These are phyloP conservation scores for Garrulus glandarius DNA, from an alignment of 2,797 vertebrate species.

Conservation along the genomic window DNA sequence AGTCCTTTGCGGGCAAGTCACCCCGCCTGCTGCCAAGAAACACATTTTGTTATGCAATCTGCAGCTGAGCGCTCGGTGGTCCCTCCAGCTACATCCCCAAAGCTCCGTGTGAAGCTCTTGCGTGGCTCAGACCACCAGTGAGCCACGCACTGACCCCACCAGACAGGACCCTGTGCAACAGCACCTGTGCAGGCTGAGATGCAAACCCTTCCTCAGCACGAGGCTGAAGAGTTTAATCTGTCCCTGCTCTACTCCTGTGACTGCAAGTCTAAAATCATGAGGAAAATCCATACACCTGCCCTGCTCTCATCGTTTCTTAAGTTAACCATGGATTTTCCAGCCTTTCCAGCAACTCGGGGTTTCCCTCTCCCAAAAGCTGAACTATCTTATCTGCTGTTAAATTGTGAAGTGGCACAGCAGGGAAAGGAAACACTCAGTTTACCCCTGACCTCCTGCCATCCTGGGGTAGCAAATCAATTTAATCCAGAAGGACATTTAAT, in stretches of 20 bases:
- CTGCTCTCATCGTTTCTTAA: fast-evolving
- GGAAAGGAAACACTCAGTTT: not conserved
- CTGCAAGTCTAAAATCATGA: fast-evolving
- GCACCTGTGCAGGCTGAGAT: not conserved
- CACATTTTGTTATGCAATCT: not conserved
- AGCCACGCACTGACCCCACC: not conserved
- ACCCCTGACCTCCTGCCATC: not conserved
- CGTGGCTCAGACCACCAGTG: not conserved
- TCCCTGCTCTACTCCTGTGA: not conserved
- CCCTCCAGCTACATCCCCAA: not conserved
- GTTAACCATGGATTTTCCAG: fast-evolving
- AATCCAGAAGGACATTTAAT: not conserved
- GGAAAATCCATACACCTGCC: not conserved
- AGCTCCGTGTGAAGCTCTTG: not conserved
- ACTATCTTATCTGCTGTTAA: not conserved
- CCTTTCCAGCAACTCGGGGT: not conserved
- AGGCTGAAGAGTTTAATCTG: not conserved
- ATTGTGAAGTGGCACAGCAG: not conserved
- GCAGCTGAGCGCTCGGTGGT: not conserved
- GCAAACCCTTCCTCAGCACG: not conserved
- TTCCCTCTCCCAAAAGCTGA: not conserved
- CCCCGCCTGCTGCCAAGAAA: not conserved
- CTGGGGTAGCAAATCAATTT: not conserved
- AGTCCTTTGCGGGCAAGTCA: not conserved
- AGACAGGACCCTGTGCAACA: fast-evolving